Evolutionary conservation across 2,113 vertebrate species (phyloP).

Genomic region (Ivindomyrus marchei): DNA sequence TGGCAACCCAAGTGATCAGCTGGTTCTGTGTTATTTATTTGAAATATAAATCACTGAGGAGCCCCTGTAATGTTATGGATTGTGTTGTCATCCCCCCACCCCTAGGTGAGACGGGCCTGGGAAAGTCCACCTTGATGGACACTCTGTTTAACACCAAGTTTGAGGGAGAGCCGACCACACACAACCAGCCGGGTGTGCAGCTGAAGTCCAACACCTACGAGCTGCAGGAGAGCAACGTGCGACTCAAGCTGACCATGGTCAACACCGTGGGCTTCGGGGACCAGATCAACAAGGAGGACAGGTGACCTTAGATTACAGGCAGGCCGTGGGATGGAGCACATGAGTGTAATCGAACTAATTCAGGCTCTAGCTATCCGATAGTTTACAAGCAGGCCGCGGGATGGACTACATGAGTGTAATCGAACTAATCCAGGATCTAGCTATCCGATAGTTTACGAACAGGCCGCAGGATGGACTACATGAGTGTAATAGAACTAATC

Average conservation of each 20-base stretch:
- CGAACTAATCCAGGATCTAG: too few species aligned
- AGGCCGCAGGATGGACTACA: too few species aligned
- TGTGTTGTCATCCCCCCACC: background rate
- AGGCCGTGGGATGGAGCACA: background rate
- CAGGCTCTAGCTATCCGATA: background rate
- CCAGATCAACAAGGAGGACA: constrained; percentile 97
- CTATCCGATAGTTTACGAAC: too few species aligned
- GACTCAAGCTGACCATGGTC: constrained; percentile 87
- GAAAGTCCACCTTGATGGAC: constrained; percentile 97
- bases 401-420: too few species aligned
- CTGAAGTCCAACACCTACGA: constrained; percentile 90
- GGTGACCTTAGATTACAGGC: constrained; percentile 57
- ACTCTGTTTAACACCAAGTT: constrained; percentile 98
- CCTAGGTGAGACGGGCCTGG: constrained; percentile 93
- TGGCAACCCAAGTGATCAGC: background rate
- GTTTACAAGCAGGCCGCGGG: background rate
- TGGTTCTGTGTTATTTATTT: background rate
- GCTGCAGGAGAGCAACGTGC: constrained; percentile 91
- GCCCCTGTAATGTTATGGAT: background rate
- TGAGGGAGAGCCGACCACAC: constrained; percentile 84
- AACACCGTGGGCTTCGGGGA: constrained; percentile 92
- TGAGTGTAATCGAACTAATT: background rate
- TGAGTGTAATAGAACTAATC: too few species aligned
- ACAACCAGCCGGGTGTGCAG: constrained; percentile 87
- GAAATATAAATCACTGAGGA: background rate